Evolutionary conservation across 2,888 invertebrate genomes (phyloP).

Genomic region (Parnassius orleans): DNA sequence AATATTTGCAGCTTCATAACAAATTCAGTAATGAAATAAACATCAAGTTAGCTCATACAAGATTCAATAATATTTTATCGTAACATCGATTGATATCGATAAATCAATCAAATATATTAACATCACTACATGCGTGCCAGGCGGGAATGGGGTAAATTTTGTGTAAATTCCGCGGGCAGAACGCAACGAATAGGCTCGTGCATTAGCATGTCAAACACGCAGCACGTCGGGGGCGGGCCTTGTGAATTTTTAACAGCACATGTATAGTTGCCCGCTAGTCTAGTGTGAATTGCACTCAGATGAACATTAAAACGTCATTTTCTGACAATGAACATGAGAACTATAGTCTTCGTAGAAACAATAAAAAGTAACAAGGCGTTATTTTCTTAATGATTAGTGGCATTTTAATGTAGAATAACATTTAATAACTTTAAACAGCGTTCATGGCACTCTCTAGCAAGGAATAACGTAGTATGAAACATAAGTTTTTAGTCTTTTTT

Average conservation of each 20-base stretch:
- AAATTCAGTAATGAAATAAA: slow-evolving; percentile 10
- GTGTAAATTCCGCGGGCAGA: slow-evolving; percentile 54
- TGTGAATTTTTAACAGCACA: slow-evolving; percentile 66
- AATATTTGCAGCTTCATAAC: no score
- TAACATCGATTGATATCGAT: slow-evolving; percentile 6
- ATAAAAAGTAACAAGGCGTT: no score
- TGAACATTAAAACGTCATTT: neutral
- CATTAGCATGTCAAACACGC: slow-evolving; percentile 76
- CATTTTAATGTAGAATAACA: no score
- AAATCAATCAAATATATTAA: slow-evolving; percentile 2
- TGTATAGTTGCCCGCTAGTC: slow-evolving; percentile 18
- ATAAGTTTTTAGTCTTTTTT: no score
- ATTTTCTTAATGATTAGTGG: no score
- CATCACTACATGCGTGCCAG: slow-evolving; percentile 30
- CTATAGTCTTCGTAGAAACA: neutral
- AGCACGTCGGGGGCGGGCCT: slow-evolving; percentile 40
- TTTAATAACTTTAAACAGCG: no score
- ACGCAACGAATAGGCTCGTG: slow-evolving; percentile 56
- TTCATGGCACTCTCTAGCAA: no score
- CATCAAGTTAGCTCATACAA: slow-evolving; percentile 7
- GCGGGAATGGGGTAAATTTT: slow-evolving; percentile 38
- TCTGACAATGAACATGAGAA: neutral
- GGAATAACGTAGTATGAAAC: no score
- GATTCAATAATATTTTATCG: neutral
- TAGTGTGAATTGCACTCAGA: slow-evolving; percentile 1